Base-by-base conservation (phyloP, 2,113 vertebrate species). In the Colaptes auratus region DNA sequence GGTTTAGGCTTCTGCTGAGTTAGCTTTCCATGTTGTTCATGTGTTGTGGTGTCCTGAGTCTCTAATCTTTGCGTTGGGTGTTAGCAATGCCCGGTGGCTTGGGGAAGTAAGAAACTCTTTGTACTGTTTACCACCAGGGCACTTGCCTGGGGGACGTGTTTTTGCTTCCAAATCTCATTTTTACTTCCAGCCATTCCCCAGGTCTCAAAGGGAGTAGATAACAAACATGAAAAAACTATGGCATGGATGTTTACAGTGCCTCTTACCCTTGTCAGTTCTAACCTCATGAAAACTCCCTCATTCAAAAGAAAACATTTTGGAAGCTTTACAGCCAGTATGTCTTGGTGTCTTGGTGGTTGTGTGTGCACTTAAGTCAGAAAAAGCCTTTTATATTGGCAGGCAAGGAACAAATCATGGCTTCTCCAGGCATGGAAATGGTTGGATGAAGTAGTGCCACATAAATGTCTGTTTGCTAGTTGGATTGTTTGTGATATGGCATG, bases 71-170 rank as follows among this genome's bases (percentile, higher is more conserved):
- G 0, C 8, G 46, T 42, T 30, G n/a, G 61, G 42, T 65, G 33
- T 65, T 56, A 8, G 0, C 33, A 48, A 7, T 18, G 27, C 48
- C 52, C 2, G 12, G 67, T 52, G 11, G 3, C 28, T 46, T 28
- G 52, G 44, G 23, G 16, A 75, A 52, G 3, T 4, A 28, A 56
- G 33, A 25, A 86, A 23, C 42, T 44, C 8, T 42, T 17, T 48
- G 23, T 39, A 9, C 9, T 0, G 0, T 30, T 59, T 31, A 16
- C 4, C 25, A 25, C 20, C 65, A 75, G 61, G 19, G 24, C 0
- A 1, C 18, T 56, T 61, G 10, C 53, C 52, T 52, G 46, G 59
- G 25, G 14, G 9, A n/a, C 65, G 15, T 8, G 6, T 1, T 73
- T 36, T 77, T 48, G 18, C n/a, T 67, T 35, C 7, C 0, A 25